Base-by-base conservation (phyloP, 2,888 invertebrate genomes). In the Stenotaenia linearis region DNA sequence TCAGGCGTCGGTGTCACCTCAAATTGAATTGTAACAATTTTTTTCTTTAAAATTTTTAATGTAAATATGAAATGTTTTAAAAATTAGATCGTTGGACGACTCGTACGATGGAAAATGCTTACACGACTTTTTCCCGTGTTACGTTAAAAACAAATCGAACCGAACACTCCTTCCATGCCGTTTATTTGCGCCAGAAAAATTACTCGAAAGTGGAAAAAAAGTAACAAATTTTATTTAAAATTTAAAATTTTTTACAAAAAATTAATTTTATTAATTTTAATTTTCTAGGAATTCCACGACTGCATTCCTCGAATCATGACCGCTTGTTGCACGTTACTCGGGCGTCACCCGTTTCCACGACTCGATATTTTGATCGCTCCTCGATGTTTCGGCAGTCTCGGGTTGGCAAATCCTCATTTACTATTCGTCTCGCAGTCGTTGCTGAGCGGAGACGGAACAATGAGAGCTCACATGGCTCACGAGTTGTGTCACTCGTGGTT, bases 401-500 rank as follows among this genome's bases (percentile, higher is more conserved):
- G 84, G 23, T 81, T 84, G 40, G 83, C 84, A 5, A 84, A 85
- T 79, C 87, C 87, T 0, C 84, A 84, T 79, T 82, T 87, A 81
- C 83, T 86, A 75, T 86, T 87, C 79, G 79, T 87, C 32, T 87
- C 87, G 0, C 86, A 86, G 80, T 85, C 85, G 9, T 74, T 86
- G 3, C 81, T 87, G 45, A 80, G 83, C 18, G 83, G 84, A 6
- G 85, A 85, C 80, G 81, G 82, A 3, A 83, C 83, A 56, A 84
- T 85, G 84, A 82, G 82, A 37, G 82, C 84, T 23, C 81, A 86
- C 18, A 75, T 87, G 25, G 84, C 86, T 5, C 87, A 87, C 82
- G 87, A 87, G 82, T 78, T 87, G n/a, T 83, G 85, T 79, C 87
- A 88, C 81, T 85, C 85, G 0, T 88, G 87, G 87, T 87, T 87